Evolutionary conservation across 2,888 invertebrate species (phyloP).

Genomic region (Eulithis prunata): DNA sequence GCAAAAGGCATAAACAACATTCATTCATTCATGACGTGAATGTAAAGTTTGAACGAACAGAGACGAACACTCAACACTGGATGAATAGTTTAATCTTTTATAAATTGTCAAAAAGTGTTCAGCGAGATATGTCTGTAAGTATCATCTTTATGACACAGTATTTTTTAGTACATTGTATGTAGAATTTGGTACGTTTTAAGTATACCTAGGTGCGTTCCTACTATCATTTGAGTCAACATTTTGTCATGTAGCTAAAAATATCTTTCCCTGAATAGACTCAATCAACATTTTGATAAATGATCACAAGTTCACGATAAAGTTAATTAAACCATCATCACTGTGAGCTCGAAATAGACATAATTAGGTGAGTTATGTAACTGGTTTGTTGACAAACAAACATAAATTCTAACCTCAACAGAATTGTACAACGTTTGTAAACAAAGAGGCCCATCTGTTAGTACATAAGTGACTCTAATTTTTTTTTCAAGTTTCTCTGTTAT

Average conservation of each 20-base stretch:
- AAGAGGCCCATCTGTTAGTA: neutral
- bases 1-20: too few relatives aligned
- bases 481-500: too few relatives aligned
- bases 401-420: constrained; percentile 9
- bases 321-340: constrained; percentile 8
- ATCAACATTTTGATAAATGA: constrained; percentile 22
- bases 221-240: neutral
- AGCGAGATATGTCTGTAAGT: too few relatives aligned
- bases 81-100: neutral
- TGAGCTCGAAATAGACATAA: constrained; percentile 24
- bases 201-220: too few relatives aligned
- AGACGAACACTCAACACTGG: neutral
- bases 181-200: too few relatives aligned
- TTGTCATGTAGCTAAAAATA: constrained; percentile 9
- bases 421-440: neutral
- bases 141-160: too few relatives aligned
- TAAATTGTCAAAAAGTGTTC: neutral
- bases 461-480: too few relatives aligned
- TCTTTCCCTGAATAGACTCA: constrained; percentile 1
- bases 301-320: constrained; percentile 8
- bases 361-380: constrained; percentile 2
- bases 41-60: constrained; percentile 7
- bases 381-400: constrained; percentile 12
- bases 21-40: neutral
- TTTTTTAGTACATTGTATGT: too few relatives aligned